Evolutionary conservation across 2,797 vertebrate species (phyloP).

Genomic region (Spinibarbus caldwelli): DNA sequence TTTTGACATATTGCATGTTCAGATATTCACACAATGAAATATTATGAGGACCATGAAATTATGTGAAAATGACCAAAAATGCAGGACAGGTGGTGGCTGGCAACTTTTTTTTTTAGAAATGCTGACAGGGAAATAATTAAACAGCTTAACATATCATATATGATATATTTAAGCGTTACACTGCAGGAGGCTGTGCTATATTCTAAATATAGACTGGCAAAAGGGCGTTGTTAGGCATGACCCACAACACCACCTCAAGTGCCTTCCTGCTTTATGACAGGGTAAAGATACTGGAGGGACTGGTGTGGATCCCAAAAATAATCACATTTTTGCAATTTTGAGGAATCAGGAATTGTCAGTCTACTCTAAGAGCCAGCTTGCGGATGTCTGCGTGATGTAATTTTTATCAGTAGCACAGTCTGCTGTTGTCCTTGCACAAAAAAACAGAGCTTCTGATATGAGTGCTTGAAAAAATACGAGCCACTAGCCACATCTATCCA

Average conservation of each 20-base stretch:
- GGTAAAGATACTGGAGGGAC: not conserved
- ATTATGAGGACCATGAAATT: not conserved
- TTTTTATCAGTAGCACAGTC: not conserved
- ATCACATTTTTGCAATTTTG: not conserved
- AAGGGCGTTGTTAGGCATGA: not conserved
- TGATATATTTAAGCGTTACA: not conserved
- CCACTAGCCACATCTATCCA: not conserved
- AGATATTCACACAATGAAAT: no score
- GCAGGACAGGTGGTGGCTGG: not conserved
- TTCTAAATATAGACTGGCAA: conserved; percentile 2
- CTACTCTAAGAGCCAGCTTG: not conserved
- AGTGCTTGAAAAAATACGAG: not conserved
- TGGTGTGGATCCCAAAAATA: not conserved
- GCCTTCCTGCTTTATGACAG: not conserved
- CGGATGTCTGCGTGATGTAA: not conserved
- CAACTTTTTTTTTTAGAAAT: not conserved
- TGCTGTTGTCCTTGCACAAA: not conserved
- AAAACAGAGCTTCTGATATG: not conserved
- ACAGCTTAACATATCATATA: not conserved
- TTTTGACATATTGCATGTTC: no score
- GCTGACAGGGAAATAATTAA: not conserved
- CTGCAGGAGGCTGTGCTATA: not conserved
- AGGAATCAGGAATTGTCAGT: not conserved
- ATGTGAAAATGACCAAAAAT: no score
- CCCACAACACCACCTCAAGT: not conserved